A percentile compares a stretch with the other conserved stretches of the same genome.
phyloP scores from a whole-genome alignment of 2,888 invertebrate species.

The Agrochola litura region DNA sequence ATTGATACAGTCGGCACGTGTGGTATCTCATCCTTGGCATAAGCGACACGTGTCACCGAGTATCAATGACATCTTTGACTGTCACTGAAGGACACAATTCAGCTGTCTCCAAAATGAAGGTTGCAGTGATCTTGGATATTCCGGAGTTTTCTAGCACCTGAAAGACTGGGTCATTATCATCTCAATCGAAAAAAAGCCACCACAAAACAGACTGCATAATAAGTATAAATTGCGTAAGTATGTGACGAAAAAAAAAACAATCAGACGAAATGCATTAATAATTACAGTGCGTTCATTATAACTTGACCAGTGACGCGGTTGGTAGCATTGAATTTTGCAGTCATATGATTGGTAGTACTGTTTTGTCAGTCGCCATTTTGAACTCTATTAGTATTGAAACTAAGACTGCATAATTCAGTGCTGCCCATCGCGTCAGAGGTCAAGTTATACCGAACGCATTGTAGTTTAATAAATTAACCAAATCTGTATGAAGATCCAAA shows the following conservation, averaged over 20 bases:
- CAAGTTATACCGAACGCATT: no score
- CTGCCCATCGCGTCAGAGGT: no score
- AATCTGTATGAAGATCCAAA: background rate
- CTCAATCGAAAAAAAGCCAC: background rate
- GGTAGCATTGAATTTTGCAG: no score
- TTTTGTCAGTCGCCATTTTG: no score
- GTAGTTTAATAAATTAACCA: background rate
- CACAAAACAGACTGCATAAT: background rate
- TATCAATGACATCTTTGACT: slow-evolving; percentile 6
- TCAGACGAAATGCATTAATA: background rate
- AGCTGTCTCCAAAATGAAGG: background rate
- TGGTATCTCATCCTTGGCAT: background rate
- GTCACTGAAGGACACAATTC: background rate
- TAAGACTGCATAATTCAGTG: no score
- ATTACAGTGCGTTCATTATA: no score
- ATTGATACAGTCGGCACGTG: slow-evolving; percentile 23
- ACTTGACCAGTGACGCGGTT: no score
- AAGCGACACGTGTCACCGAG: background rate
- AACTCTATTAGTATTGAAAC: no score
- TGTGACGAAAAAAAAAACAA: background rate
- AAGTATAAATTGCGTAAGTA: slow-evolving; percentile 27
- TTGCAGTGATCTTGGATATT: background rate
- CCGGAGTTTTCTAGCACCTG: background rate
- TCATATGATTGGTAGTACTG: no score
- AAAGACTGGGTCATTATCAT: background rate